Evolutionary conservation across 2,888 invertebrate species (phyloP).

Genomic region (Rosalia funebris): DNA sequence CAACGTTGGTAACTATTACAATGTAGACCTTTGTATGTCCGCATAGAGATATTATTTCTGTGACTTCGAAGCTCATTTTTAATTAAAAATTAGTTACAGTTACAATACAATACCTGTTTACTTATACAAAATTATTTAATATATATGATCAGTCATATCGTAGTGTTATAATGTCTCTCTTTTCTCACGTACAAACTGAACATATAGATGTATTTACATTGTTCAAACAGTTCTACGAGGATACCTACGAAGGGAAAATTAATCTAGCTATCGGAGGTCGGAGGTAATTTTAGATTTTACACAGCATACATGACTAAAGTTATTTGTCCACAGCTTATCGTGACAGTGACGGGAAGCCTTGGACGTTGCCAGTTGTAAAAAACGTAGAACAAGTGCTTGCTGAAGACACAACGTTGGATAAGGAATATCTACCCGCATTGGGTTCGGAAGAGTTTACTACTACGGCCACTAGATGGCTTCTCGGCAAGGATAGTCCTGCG

Average conservation of each 20-base stretch:
- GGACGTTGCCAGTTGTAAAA: conserved; percentile 96
- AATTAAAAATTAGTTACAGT: no score
- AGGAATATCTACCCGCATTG: conserved; percentile 94
- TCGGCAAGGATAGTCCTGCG: conserved; percentile 81
- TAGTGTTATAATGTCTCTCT: background rate
- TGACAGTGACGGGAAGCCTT: conserved; percentile 87
- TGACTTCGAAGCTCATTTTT: no score
- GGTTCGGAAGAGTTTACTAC: conserved; percentile 82
- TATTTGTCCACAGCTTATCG: background rate
- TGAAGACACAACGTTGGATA: conserved; percentile 82
- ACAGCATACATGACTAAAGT: background rate
- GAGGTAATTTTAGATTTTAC: background rate
- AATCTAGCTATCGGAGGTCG: background rate
- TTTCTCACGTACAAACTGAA: background rate
- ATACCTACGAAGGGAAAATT: background rate
- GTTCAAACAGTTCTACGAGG: background rate
- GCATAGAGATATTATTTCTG: no score
- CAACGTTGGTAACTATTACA: no score
- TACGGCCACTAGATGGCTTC: conserved; percentile 84
- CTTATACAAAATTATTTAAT: no score
- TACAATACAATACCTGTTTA: no score
- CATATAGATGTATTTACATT: background rate
- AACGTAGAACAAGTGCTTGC: conserved; percentile 88
- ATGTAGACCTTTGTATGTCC: no score
- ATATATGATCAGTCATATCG: no score